Evolutionary conservation across 2,113 vertebrate genomes (phyloP).

Genomic region (Calypte anna): DNA sequence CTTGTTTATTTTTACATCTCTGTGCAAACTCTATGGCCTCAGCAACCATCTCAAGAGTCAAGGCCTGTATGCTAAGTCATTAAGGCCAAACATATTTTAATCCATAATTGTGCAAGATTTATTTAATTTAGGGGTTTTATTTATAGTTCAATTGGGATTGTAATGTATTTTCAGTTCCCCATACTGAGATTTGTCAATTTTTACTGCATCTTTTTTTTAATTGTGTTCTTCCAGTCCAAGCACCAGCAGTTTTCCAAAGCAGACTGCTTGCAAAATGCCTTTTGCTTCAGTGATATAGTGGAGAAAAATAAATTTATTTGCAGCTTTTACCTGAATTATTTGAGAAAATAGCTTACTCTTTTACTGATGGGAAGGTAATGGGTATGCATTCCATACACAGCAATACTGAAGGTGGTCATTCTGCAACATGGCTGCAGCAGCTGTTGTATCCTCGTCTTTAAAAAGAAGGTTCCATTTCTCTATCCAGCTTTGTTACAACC

Average conservation of each 20-base stretch:
- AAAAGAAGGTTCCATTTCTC: background rate
- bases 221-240: constrained; percentile 76
- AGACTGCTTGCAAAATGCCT: constrained; percentile 23
- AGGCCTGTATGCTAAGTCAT: constrained; percentile 73
- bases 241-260: constrained; percentile 72
- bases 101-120: constrained; percentile 83
- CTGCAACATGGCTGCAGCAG: background rate
- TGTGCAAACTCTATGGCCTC: constrained; percentile 11
- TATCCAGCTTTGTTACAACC: background rate
- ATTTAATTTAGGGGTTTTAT: constrained; percentile 82
- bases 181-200: constrained; percentile 79
- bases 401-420: background rate
- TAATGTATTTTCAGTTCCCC: constrained; percentile 77
- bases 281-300: background rate
- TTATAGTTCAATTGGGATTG: constrained; percentile 80
- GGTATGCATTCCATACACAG: fast-evolving
- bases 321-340: background rate
- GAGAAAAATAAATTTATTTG: background rate
- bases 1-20: constrained; percentile 47
- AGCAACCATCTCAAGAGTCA: constrained; percentile 61
- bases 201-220: constrained; percentile 82
- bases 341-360: background rate
- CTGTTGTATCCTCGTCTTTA: background rate
- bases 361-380: background rate
- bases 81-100: constrained; percentile 81